These are phyloP conservation scores for Druon quercuslanigerum DNA, from an alignment of 1,140 invertebrate species.

Conservation along the genomic window DNA sequence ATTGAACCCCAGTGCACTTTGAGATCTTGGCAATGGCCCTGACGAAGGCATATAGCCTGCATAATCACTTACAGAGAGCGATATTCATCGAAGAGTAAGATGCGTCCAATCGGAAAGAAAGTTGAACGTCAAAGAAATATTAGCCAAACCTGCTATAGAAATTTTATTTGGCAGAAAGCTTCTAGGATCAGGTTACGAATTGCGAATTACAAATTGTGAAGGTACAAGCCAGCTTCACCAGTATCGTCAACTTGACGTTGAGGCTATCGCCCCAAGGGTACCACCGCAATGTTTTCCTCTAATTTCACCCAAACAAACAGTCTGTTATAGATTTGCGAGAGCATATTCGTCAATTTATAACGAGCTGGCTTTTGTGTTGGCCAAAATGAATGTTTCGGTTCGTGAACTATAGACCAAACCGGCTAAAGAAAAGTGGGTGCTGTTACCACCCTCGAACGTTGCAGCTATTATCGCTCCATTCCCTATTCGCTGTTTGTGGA, in stretches of 20 bases:
- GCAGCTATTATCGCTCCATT: background rate
- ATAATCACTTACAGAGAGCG: slow-evolving; percentile 29
- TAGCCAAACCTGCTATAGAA: background rate
- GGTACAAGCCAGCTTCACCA: background rate
- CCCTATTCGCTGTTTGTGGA: slow-evolving; percentile 3
- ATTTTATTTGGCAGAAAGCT: slow-evolving; percentile 19
- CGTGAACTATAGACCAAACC: background rate
- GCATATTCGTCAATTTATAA: slow-evolving; percentile 55
- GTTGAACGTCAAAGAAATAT: slow-evolving; percentile 3
- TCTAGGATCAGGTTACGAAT: background rate
- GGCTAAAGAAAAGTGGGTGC: background rate
- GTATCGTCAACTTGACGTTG: background rate
- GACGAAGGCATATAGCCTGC: slow-evolving; percentile 18
- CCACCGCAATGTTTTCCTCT: slow-evolving; percentile 59
- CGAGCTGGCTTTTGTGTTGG: slow-evolving; percentile 48
- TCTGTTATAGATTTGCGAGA: slow-evolving; percentile 55
- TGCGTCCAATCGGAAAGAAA: slow-evolving; percentile 7
- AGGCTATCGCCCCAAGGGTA: slow-evolving; percentile 35
- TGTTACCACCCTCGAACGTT: background rate
- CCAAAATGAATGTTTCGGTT: slow-evolving; percentile 46
- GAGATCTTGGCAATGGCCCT: slow-evolving; percentile 29
- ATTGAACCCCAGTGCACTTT: slow-evolving; percentile 27
- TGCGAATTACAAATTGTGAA: background rate
- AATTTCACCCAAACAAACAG: slow-evolving; percentile 62
- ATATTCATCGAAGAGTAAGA: slow-evolving; percentile 22